A percentile compares a stretch with the other conserved stretches of the same genome.
These are phyloP conservation scores for Acanthornis magna DNA, from an alignment of 2,797 vertebrate species.

Conservation along the genomic window DNA sequence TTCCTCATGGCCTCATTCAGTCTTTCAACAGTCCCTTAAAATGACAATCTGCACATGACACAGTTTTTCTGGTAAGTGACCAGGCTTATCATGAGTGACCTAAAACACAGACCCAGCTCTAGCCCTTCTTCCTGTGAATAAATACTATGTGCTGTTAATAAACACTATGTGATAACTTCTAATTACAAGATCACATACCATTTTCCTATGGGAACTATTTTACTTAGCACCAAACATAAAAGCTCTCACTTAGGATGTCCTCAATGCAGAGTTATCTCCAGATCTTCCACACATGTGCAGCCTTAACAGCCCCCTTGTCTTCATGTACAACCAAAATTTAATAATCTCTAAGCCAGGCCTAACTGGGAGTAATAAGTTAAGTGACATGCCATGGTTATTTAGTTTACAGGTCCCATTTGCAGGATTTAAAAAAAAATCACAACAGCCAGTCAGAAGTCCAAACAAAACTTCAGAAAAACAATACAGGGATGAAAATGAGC, in stretches of 20 bases:
- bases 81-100: background rate
- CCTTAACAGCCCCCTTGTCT: background rate
- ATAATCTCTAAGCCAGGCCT: background rate
- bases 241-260: background rate
- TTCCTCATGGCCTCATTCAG: background rate
- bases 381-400: background rate
- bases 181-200: background rate
- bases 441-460: background rate
- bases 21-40: background rate
- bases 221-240: background rate
- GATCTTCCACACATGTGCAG: accelerated
- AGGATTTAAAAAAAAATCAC: background rate
- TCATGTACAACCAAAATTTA: background rate
- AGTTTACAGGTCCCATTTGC: background rate
- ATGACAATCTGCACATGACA: background rate
- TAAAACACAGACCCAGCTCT: background rate
- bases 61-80: background rate
- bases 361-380: background rate
- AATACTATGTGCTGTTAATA: background rate
- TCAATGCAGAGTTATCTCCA: background rate
- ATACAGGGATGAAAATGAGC: background rate
- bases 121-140: background rate
- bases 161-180: background rate
- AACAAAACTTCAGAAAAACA: background rate
- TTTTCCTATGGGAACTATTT: background rate